These are phyloP conservation scores for Epirrhoe tristata DNA, from an alignment of 2,888 invertebrate genomes.

Conservation along the genomic window DNA sequence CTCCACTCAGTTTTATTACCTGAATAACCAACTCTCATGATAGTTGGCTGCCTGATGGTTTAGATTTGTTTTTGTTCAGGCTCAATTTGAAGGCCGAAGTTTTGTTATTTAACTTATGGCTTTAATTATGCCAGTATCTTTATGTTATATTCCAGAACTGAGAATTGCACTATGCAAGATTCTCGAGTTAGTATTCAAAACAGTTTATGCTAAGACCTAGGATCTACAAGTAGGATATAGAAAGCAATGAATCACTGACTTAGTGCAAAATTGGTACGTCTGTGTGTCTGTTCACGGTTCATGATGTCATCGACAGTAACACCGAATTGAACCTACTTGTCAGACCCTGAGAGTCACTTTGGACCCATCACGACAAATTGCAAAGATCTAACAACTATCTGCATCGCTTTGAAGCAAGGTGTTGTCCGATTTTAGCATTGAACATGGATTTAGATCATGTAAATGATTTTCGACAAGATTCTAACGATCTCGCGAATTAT, in stretches of 20 bases:
- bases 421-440: conserved; percentile 5
- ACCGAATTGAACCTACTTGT: conserved; percentile 22
- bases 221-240: conserved; percentile 13
- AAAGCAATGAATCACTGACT: conserved; percentile 24
- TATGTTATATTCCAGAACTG: not conserved
- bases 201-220: not conserved
- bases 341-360: conserved; percentile 24
- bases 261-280: conserved; percentile 5
- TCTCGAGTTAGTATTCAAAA: not conserved
- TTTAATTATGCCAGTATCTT: no score
- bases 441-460: not conserved
- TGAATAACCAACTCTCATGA: no score
- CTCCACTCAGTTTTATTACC: no score
- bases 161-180: not conserved
- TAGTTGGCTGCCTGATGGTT: no score
- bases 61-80: no score
- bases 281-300: conserved; percentile 35
- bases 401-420: conserved; percentile 6
- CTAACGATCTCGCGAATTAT: conserved; percentile 8
- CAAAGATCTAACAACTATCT: conserved; percentile 1
- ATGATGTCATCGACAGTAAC: conserved; percentile 60
- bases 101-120: no score
- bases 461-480: conserved; percentile 10
- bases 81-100: no score
- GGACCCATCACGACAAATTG: conserved; percentile 12